Base-by-base conservation (phyloP, 2,113 vertebrate species). In the Otocyon megalotis region DNA sequence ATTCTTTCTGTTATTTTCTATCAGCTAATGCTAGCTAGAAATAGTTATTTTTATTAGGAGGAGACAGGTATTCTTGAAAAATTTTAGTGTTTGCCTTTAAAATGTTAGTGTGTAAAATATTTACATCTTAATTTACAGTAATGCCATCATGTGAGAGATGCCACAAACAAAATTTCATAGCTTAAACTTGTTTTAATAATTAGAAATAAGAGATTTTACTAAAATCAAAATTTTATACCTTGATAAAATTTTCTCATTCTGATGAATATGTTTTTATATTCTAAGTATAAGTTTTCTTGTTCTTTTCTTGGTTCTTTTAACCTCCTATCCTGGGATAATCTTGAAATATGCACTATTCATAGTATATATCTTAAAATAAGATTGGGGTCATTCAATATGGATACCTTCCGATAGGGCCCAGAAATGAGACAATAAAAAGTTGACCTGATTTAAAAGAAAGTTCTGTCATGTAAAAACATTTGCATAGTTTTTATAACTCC, bases 401-500 rank as follows among this genome's bases (percentile, higher is more conserved):
- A 76, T 62, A 69, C 10, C 3, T 93, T 92, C 19, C n/a, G 63
- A 15, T 1, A 72, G 22, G 77, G 20, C 32, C 62, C 56, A 26
- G 30, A 95, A 87, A 62, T 50, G 37, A n/a, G 58, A 79, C 24
- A 50, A 62, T 77, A 71, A 80, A 93, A 95, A 87, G 30, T 65
- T 62, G 50, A 90, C 28, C 24, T 90, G 58, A 89, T 92, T 93
- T 86, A 81, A 96, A 97, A 67, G 35, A 88, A 94, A 93, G 37
- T 67, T 93, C 54, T 77, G 32, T 96, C 79, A 62, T 94, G 48
- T 93, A 67, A 94, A 97, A 95, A 79, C 76, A 20, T 91, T 94
- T 97, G 95, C 95, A 97, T 94, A 96, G 87, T 90, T 96, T 95
- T 96, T 87, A 93, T 10, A 2, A 43, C 58, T 71, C 54, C 69